Evolutionary conservation across 2,113 vertebrate species (phyloP), one percentile per base, ranked within the genome.

Genomic region (Periophthalmus modestus): DNA sequence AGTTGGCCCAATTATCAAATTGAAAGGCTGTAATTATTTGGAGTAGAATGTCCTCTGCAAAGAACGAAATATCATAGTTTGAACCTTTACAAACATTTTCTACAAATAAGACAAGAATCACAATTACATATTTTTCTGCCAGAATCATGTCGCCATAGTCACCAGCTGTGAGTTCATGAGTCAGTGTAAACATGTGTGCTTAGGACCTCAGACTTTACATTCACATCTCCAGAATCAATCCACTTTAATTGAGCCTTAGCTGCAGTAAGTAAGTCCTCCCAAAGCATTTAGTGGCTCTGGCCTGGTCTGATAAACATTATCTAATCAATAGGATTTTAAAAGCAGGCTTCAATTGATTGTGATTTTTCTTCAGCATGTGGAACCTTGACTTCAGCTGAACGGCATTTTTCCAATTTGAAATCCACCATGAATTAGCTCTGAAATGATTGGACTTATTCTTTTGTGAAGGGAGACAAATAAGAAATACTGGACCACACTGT

Each of bases 111-210:
- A 28, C 2, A 28, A 28, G 28, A 28, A 28, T 28, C 28, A 28
- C 28, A 28, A 28, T 28, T 3, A 28, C n/a, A 28, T 28, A 2
- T 28, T 28, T 28, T 28, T 9, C 7, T 43, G 2, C 7, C 10
- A 43, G 11, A 43, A 43, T 43, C 39, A 10, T 43, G 39, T 43
- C 1, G 39, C 39, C 39, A 43, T 43, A 43, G 39, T 9, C 48
- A 71, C 61, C 50, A 79, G 21, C 39, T 16, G 6, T 50, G 72
- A 54, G 67, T 70, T n/a, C 7, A 74, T 66, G 55, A 68, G 3
- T 70, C 71, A 59, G 33, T 21, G 21, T 24, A 62, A 52, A 52
- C 58, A 24, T 6, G 55, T 50, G 63, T 57, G 66, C 28, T 52
- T 59, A 50, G 23, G 19, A 73, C 43, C 16, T 5, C 34, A n/a